Evolutionary conservation across 2,888 invertebrate species (phyloP), one percentile per base, ranked within the genome.

Genomic region (Drosophila putrida): DNA sequence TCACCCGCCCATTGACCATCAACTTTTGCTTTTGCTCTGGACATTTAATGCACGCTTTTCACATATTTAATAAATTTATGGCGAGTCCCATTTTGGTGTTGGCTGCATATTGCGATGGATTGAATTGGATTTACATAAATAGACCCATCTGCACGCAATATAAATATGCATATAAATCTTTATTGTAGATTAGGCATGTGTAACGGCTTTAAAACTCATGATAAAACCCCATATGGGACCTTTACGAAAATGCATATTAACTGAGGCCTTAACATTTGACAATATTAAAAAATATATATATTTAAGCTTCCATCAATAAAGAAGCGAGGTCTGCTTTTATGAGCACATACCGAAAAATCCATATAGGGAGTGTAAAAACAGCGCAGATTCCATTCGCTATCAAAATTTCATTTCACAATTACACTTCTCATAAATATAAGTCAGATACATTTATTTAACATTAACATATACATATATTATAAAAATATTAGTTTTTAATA

Each of bases 221-320:
- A 59, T 31, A 41, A 47, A 35, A 13, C 43, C 35, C 27, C 2
- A 15, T 9, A 57, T 15, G 51, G 36, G 25, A 15, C 46, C 44
- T 13, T 43, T 46, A n/a, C 13, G 20, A 15, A 58, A 44, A 49
- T 50, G 44, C 64, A 54, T 54, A 50, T 75, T 71, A 71, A 68
- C 47, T 33, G 47, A 44, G 2, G 69, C 49, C 63, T 62, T 84
- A 73, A 85, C 82, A 64, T 64, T 49, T 54, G 63, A 74, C 63
- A 75, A 53, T 75, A 72, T 75, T 69, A 75, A 68, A 44, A 57
- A 50, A 35, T 20, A 31, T 35, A 35, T 15, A 15, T 33, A 33
- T 13, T 33, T 54, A 11, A 3, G 9, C 1, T 41, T 9, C 5
- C 20, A 41, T 41, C 39, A 39, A 39, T 39, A 15, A 4, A 31